A percentile compares a stretch with the other conserved stretches of the same genome.
Evolutionary conservation across 30 jellyfish, hydroid and myxozoan species (phyloP).

Genomic region (Hydractinia echinata): DNA sequence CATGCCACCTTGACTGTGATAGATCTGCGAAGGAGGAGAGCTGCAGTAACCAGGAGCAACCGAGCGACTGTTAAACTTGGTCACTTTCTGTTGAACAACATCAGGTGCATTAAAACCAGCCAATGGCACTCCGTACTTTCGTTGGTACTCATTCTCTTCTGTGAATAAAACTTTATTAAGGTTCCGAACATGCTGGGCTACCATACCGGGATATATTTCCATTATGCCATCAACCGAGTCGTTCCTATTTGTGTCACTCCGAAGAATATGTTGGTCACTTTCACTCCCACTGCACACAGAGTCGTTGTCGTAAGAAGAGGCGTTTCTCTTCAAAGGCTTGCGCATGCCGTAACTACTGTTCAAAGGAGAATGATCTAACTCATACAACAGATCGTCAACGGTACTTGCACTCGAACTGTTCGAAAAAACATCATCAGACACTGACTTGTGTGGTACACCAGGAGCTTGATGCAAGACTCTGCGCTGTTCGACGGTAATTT

Average conservation of each 20-base stretch:
- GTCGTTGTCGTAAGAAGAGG: slow-evolving; percentile 2
- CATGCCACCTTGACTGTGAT: slow-evolving; percentile 32
- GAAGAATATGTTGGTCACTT: slow-evolving; percentile 31
- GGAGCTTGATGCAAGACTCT: slow-evolving; percentile 12
- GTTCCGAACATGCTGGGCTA: slow-evolving; percentile 67
- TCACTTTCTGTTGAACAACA: slow-evolving; percentile 59
- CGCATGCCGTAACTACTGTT: slow-evolving; percentile 19
- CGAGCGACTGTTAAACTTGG: slow-evolving; percentile 61
- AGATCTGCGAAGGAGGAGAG: not conserved
- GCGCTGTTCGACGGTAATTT: not conserved
- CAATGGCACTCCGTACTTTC: slow-evolving; percentile 65
- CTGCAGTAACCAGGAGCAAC: slow-evolving; percentile 51
- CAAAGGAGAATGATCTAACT: slow-evolving; percentile 59
- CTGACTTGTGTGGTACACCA: not conserved
- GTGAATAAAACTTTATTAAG: slow-evolving; percentile 58
- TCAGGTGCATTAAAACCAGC: slow-evolving; percentile 83
- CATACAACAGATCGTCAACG: slow-evolving; percentile 54
- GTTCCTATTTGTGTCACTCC: slow-evolving; percentile 30
- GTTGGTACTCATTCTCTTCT: slow-evolving; percentile 19
- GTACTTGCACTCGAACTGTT: slow-evolving; percentile 58
- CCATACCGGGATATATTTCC: slow-evolving; percentile 74
- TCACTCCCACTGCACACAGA: slow-evolving; percentile 17
- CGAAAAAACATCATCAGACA: slow-evolving; percentile 72
- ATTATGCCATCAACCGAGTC: slow-evolving; percentile 22
- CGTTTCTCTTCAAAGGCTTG: not conserved